phyloP scores from a whole-genome alignment of 2,888 invertebrate genomes.

The Dryococelus australis region DNA sequence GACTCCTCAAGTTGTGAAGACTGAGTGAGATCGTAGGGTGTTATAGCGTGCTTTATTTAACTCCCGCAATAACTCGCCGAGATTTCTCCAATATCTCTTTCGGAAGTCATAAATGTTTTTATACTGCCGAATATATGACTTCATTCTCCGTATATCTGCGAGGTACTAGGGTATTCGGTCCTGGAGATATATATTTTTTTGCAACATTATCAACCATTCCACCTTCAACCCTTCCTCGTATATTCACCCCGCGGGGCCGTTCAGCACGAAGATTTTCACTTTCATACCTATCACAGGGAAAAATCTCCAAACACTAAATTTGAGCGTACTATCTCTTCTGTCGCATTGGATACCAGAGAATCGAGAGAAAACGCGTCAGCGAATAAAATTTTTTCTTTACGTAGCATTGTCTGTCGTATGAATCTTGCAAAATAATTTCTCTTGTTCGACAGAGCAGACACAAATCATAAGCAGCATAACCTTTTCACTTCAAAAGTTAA shows the following conservation, averaged over 20 bases:
- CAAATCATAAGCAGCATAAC: no score
- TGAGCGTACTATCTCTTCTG: neutral
- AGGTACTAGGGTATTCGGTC: neutral
- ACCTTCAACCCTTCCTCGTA: neutral
- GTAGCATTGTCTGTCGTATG: no score
- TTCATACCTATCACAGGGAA: neutral
- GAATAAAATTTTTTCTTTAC: no score
- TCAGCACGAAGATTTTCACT: neutral
- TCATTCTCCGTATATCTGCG: neutral
- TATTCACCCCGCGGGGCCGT: neutral
- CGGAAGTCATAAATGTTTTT: constrained; percentile 16
- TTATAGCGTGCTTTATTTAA: neutral
- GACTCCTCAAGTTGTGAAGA: no score
- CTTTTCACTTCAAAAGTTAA: no score
- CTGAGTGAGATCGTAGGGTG: neutral
- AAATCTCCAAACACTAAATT: neutral
- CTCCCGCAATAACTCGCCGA: neutral
- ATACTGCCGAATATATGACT: neutral
- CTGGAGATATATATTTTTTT: neutral
- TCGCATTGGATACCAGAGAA: no score
- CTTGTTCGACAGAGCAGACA: no score
- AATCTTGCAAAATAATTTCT: no score
- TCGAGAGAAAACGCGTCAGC: no score
- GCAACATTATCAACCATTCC: neutral
- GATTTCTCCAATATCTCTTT: neutral